Base-by-base conservation (phyloP, 2,113 vertebrate genomes). In the Corythoichthys haematopterus region DNA sequence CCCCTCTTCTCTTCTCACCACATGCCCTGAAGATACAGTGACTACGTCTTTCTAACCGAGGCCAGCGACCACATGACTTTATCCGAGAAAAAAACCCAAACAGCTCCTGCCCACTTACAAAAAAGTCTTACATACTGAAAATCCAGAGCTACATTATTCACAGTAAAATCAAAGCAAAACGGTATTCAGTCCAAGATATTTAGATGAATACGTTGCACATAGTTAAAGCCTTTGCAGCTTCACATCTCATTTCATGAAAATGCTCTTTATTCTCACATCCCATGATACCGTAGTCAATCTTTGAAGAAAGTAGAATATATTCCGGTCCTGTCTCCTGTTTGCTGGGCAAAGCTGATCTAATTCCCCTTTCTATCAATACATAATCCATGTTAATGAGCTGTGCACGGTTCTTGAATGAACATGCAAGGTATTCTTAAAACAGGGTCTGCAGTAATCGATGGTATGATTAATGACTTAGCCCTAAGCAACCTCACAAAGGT, bases 401-500 rank as follows among this genome's bases (percentile, higher is more conserved):
- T 74, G 78, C 68, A 68, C 75, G 73, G 88, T 92, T 86, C 89
- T 69, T 66, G 63, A 78, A 88, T 90, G 85, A 81, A 85, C 84
- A 90, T 85, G 81, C 80, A 74, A 80, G 83, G 78, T 84, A 72
- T 80, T 86, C 75, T 81, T 87, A 92, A 92, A 91, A 91, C 86
- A 75, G 77, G 67, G 88, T 78, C 83, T 68, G 78, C 79, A 86
- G 87, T 89, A 90, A 91, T 89, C 58, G 67, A 73, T 79, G 88
- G 65, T 76, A 86, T 90, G 89, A 92, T 89, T 81, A 91, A 90
- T 65, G 67, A 87, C 79, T 68, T 84, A 78, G 87, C 81, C 81
- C 84, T 69, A 64, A 73, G 65, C 79, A 43, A 69, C 64, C 81
- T 53, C 43, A 82, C 80, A 85, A 79, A 73, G 69, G 16, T 68